These are phyloP conservation scores for Drosophila lacteicornis DNA, from an alignment of 1,140 invertebrate species.

Conservation along the genomic window DNA sequence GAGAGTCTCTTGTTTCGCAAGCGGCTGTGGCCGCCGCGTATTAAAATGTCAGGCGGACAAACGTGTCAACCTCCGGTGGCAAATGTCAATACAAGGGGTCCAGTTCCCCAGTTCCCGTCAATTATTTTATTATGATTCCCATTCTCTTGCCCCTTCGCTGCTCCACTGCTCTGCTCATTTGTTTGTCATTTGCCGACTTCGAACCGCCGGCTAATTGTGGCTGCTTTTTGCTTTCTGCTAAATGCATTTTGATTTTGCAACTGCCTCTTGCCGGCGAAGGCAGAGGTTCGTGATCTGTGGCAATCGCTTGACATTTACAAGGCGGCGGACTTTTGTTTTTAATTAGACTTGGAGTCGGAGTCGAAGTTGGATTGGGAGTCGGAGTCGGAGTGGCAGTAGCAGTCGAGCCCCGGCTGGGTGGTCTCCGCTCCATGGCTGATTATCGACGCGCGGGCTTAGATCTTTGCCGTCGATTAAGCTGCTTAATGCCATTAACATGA, in stretches of 20 bases:
- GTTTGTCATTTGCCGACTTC: constrained; percentile 47
- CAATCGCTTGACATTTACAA: constrained; percentile 78
- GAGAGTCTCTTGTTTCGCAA: constrained; percentile 50
- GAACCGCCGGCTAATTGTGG: constrained; percentile 33
- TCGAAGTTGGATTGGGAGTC: constrained; percentile 4
- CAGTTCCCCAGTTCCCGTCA: constrained; percentile 54
- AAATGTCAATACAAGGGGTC: constrained; percentile 73
- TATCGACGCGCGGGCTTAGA: constrained; percentile 78
- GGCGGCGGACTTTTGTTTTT: constrained; percentile 78
- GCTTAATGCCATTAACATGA: constrained; percentile 83
- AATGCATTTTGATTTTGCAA: constrained; percentile 82
- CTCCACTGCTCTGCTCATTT: constrained; percentile 24
- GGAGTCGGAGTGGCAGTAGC: constrained; percentile 31
- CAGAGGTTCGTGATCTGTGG: constrained; percentile 73
- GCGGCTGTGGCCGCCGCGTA: constrained; percentile 40
- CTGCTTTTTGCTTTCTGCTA: constrained; percentile 62
- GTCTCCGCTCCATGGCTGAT: constrained; percentile 61
- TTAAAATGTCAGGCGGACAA: constrained; percentile 68
- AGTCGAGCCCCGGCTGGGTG: constrained; percentile 54
- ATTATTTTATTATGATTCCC: constrained; percentile 70
- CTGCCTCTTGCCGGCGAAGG: constrained; percentile 27
- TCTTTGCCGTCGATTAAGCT: constrained; percentile 81
- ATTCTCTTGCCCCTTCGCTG: not conserved
- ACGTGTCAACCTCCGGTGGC: constrained; percentile 41
- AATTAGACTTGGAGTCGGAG: constrained; percentile 56